Evolutionary conservation across 2,113 vertebrate species (phyloP).

Genomic region (Haplochromis vanheusdeni): DNA sequence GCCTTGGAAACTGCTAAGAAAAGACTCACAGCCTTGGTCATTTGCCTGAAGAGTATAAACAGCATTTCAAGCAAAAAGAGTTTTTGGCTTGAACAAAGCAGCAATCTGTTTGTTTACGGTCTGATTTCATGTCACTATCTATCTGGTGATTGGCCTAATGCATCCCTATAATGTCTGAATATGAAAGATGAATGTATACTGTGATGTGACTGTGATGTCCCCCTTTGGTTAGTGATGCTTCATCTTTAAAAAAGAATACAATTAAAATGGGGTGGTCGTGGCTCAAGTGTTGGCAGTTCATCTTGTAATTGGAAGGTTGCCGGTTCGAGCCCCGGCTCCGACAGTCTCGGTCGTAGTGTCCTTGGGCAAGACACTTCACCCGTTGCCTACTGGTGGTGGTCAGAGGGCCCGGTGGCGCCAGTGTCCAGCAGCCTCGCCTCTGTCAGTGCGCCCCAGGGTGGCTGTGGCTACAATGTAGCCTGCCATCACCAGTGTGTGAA

Average conservation of each 20-base stretch:
- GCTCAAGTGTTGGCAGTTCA: background rate
- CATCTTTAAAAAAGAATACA: background rate
- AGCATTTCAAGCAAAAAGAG: background rate
- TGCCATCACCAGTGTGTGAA: background rate
- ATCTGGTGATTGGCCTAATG: background rate
- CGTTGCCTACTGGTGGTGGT: background rate
- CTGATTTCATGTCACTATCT: background rate
- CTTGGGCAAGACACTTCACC: background rate
- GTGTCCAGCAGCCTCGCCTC: too few species aligned
- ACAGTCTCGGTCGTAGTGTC: fast-evolving
- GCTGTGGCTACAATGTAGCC: too few species aligned
- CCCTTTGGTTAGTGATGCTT: background rate
- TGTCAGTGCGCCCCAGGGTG: too few species aligned
- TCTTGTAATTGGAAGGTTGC: background rate
- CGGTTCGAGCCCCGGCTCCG: background rate
- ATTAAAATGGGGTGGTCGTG: background rate
- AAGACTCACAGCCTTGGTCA: background rate
- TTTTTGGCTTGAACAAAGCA: background rate
- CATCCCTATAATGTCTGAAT: background rate
- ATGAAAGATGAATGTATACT: background rate
- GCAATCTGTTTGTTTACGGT: background rate
- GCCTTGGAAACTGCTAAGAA: background rate
- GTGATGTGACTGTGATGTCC: background rate
- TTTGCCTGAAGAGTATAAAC: background rate
- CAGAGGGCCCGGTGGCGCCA: background rate